Percentiles rank a stretch among this genome's conserved stretches.
Evolutionary conservation across 2,113 vertebrate genomes (phyloP).

Genomic region (Hydropotes inermis): DNA sequence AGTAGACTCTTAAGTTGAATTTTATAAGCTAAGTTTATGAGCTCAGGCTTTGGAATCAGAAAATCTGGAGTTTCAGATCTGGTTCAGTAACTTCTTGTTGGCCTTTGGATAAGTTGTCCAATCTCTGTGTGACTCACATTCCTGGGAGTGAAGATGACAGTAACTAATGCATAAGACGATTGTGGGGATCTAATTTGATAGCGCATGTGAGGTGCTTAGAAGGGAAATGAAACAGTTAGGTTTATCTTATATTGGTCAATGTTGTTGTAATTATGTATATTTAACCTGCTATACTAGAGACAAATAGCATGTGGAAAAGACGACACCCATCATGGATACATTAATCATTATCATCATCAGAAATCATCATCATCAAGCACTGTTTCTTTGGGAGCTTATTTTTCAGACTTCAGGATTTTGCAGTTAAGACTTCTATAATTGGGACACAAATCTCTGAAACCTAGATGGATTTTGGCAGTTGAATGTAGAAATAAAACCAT

Average conservation of each 20-base stretch:
- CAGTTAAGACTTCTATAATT: neutral
- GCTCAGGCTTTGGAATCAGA: neutral
- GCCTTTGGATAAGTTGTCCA: neutral
- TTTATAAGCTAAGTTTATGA: neutral
- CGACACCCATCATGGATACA: neutral
- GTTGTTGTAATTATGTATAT: neutral
- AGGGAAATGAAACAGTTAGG: neutral
- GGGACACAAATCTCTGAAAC: neutral
- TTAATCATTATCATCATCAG: neutral
- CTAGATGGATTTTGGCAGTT: neutral
- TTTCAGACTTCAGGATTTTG: conserved; percentile 29
- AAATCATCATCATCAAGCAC: neutral
- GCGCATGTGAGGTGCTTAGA: neutral
- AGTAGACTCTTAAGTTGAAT: neutral
- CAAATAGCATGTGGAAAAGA: neutral
- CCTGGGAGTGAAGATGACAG: neutral
- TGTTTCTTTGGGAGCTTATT: neutral
- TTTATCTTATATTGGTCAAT: neutral
- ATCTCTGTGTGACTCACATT: conserved; percentile 13
- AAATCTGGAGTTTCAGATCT: neutral
- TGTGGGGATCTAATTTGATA: neutral
- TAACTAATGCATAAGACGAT: neutral
- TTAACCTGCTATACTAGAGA: neutral
- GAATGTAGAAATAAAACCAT: conserved; percentile 12
- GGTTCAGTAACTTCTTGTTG: neutral